These are phyloP conservation scores for Tolypeutes matacus DNA, from an alignment of 2,797 vertebrate genomes.

Conservation along the genomic window DNA sequence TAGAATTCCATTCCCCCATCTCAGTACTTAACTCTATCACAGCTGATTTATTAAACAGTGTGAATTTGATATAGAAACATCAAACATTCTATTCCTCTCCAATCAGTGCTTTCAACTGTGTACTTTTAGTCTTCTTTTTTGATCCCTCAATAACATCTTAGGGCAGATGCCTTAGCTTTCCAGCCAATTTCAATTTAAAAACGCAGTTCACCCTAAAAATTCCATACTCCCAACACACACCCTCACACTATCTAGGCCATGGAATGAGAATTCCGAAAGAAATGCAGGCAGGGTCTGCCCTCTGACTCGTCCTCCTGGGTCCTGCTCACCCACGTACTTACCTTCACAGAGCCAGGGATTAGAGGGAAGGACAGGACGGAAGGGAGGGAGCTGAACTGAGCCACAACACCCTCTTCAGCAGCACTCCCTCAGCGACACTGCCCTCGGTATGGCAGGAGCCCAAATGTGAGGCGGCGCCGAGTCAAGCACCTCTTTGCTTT, in stretches of 20 bases:
- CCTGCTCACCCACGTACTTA: not conserved
- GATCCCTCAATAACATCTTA: not conserved
- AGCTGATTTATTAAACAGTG: not conserved
- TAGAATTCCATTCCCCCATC: not conserved
- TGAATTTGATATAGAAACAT: not conserved
- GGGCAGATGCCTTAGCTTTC: not conserved
- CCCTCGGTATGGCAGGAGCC: not conserved
- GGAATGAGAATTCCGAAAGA: not conserved
- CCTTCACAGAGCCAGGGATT: not conserved
- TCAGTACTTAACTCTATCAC: too few relatives aligned
- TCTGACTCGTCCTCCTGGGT: not conserved
- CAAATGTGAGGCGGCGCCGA: not conserved
- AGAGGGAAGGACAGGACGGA: not conserved
- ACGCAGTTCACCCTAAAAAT: not conserved
- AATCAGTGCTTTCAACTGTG: not conserved
- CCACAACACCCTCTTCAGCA: not conserved
- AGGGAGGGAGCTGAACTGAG: not conserved
- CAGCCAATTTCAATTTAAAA: not conserved
- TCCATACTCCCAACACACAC: not conserved
- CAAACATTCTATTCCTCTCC: not conserved
- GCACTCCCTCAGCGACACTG: not conserved
- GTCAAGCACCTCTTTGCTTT: not conserved
- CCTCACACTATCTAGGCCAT: not conserved
- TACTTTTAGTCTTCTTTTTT: not conserved
- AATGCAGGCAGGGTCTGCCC: not conserved